Conservation (phyloP, 2,888 invertebrate genomes). For the Teinopalpus imperialis region DNA sequence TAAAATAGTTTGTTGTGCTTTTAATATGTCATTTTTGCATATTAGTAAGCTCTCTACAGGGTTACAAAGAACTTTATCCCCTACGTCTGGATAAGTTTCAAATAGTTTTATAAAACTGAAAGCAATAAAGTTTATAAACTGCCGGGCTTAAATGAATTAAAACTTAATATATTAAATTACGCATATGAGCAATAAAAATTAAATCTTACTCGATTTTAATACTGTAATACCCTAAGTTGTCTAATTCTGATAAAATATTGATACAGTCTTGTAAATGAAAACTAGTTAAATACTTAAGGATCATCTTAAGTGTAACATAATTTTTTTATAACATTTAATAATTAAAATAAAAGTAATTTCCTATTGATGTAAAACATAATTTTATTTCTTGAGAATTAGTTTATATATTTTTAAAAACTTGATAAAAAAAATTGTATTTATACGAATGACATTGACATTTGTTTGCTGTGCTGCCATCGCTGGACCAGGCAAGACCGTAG, state of each 20-base stretch:
- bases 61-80: conserved; percentile 84
- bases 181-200: too few relatives aligned
- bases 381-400: too few relatives aligned
- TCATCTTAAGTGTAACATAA: conserved; percentile 41
- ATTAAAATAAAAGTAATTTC: too few relatives aligned
- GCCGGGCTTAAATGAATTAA: background rate
- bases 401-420: too few relatives aligned
- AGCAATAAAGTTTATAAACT: conserved; percentile 34
- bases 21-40: conserved; percentile 84
- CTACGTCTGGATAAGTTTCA: conserved; percentile 85
- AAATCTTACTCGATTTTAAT: conserved; percentile 86
- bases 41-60: conserved; percentile 83
- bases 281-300: conserved; percentile 80
- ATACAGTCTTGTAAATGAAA: conserved; percentile 84
- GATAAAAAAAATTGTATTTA: too few relatives aligned
- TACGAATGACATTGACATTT: too few relatives aligned
- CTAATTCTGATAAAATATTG: conserved; percentile 82
- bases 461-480: background rate
- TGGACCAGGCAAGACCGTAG: too few relatives aligned
- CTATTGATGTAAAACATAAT: too few relatives aligned
- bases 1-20: conserved; percentile 82
- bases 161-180: too few relatives aligned
- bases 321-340: too few relatives aligned
- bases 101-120: conserved; percentile 86
- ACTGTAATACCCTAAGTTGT: conserved; percentile 83